Evolutionary conservation across 2,113 vertebrate species (phyloP), one percentile per base, ranked within the genome.

Genomic region (Cinclus mexicanus): DNA sequence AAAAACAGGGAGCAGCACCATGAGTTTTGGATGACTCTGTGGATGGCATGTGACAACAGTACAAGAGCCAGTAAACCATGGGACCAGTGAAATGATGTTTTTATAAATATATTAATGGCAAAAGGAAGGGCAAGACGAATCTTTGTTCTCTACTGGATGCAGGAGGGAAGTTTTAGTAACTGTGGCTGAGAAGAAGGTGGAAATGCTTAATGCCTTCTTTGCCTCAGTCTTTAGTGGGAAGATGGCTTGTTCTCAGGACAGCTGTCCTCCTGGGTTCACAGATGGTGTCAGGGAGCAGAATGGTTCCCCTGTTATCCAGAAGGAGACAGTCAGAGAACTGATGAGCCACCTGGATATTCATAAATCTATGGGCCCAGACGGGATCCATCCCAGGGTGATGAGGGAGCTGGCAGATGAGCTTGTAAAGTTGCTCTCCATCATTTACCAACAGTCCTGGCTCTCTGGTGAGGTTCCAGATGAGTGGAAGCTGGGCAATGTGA

Each of bases 401-500:
- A 63, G 11, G 6, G 14, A 52, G 18, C 14, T 42, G 37, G 18
- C 37, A n/a, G 59, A 52, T n/a, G 59, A 78, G 24, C 13, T 78
- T 64, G 24, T 1, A 1, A 64, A 64, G 47, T 3, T 1, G 0
- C 47, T 42, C 5, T 5, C 47, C 24, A 42, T 22, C 47, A 42
- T 64, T 42, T n/a, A 7, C 29, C 37, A 64, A 5, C 59, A 52
- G 14, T 64, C 6, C 11, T 63, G 29, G 23, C 37, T 52, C 47
- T 16, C 18, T n/a, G 35, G 11, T 2, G 37, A 63, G 47, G 23
- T 63, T 52, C 10, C 59, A 63, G 29, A 17, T 26, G 37, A n/a
- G 47, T 78, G 47, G 37, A 52, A 42, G 1, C 14, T 22, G 47
- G 14, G 17, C 75, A 77, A 0, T 63, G 59, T 12, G 37, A 63